A percentile compares a stretch with the other conserved stretches of the same genome.
These are phyloP conservation scores for Lycocorax pyrrhopterus DNA, from an alignment of 2,113 vertebrate genomes.

Conservation along the genomic window DNA sequence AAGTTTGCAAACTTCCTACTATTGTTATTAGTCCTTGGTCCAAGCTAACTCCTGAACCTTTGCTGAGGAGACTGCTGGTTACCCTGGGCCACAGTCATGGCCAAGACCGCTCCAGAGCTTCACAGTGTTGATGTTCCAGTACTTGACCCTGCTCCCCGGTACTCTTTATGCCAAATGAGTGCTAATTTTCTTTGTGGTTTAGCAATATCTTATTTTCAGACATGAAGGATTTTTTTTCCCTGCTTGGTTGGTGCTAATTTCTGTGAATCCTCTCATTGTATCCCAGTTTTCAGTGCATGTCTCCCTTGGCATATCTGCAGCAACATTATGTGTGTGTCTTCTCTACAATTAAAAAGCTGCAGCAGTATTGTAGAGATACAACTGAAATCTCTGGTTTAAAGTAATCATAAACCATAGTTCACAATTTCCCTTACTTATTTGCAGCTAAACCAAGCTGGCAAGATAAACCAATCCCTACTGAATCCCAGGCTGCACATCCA, in stretches of 20 bases:
- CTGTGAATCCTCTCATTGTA: background rate
- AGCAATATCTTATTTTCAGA: background rate
- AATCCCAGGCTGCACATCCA: background rate
- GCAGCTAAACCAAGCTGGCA: no score
- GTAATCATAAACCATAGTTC: background rate
- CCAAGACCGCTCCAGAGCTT: background rate
- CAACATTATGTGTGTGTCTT: background rate
- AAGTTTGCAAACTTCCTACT: background rate
- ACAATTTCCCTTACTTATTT: background rate
- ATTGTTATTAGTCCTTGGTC: background rate
- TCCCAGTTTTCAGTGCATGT: background rate
- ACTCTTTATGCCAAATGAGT: background rate
- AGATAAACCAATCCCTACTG: background rate
- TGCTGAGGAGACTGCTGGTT: background rate
- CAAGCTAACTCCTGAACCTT: background rate
- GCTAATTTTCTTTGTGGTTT: background rate
- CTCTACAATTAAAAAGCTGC: background rate
- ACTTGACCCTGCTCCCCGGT: background rate
- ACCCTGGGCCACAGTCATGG: no score
- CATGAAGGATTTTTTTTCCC: background rate
- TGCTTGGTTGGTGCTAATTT: background rate
- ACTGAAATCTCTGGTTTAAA: background rate
- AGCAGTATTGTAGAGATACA: background rate
- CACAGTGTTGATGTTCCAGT: background rate
- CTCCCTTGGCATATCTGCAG: background rate